Evolutionary conservation across 1,140 invertebrate species (phyloP).

Genomic region (Musca domestica): DNA sequence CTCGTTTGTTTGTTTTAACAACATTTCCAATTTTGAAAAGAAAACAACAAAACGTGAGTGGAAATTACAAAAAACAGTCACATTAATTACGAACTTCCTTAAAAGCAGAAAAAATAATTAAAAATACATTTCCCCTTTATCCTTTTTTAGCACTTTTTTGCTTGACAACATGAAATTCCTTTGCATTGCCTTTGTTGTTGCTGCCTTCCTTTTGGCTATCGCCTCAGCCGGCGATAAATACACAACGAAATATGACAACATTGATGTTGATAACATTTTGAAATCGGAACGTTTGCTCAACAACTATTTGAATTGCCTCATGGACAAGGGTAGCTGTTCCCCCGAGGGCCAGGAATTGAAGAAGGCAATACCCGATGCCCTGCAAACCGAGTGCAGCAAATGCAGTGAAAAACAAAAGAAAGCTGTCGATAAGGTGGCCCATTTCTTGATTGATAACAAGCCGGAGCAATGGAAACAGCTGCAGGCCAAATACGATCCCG

Average conservation of each 20-base stretch:
- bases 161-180: no score
- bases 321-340: constrained; percentile 67
- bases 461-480: constrained; percentile 59
- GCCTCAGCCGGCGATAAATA: constrained; percentile 58
- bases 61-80: no score
- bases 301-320: constrained; percentile 66
- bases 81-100: no score
- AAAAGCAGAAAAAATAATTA: no score
- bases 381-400: constrained; percentile 63
- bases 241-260: constrained; percentile 71
- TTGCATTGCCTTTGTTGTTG: no score
- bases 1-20: no score
- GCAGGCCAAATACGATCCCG: constrained; percentile 62
- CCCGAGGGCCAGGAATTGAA: constrained; percentile 69
- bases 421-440: constrained; percentile 58
- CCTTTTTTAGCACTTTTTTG: no score
- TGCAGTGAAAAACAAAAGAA: constrained; percentile 62
- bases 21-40: no score
- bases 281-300: constrained; percentile 64
- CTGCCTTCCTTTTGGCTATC: constrained; percentile 35
- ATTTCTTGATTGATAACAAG: constrained; percentile 59
- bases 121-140: no score
- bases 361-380: constrained; percentile 64
- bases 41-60: no score
- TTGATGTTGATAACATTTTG: constrained; percentile 68